Conservation (phyloP, 2,888 invertebrate species). For the Xanthorhoe designata region DNA sequence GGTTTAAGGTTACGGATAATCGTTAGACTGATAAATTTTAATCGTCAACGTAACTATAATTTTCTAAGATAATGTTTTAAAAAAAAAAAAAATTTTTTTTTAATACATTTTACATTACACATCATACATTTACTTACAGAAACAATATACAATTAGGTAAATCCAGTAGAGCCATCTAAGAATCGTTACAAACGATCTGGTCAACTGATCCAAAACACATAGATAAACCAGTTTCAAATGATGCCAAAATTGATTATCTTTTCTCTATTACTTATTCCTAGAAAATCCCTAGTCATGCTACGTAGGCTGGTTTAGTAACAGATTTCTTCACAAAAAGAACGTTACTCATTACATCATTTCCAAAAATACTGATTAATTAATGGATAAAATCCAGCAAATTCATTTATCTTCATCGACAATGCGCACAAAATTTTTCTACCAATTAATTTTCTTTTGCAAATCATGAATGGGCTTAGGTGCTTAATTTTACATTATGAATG, state of each 20-base stretch:
- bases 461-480: conserved; percentile 26
- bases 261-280: not conserved
- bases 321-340: not conserved
- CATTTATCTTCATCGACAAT: conserved; percentile 25
- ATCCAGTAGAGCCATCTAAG: too few relatives aligned
- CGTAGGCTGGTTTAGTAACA: not conserved
- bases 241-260: too few relatives aligned
- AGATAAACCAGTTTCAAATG: too few relatives aligned
- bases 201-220: too few relatives aligned
- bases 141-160: too few relatives aligned
- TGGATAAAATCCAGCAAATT: conserved; percentile 20
- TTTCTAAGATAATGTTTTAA: too few relatives aligned
- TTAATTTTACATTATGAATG: conserved; percentile 30
- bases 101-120: too few relatives aligned
- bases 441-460: conserved; percentile 34
- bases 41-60: too few relatives aligned
- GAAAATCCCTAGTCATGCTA: not conserved
- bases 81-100: too few relatives aligned
- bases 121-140: too few relatives aligned
- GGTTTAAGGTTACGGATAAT: not conserved
- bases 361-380: conserved; percentile 30
- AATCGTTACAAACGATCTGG: too few relatives aligned
- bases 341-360: conserved; percentile 14
- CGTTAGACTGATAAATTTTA: not conserved
- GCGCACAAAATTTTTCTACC: conserved; percentile 9